These are phyloP conservation scores for Grallaria varia DNA, from an alignment of 2,113 vertebrate species.

Conservation along the genomic window DNA sequence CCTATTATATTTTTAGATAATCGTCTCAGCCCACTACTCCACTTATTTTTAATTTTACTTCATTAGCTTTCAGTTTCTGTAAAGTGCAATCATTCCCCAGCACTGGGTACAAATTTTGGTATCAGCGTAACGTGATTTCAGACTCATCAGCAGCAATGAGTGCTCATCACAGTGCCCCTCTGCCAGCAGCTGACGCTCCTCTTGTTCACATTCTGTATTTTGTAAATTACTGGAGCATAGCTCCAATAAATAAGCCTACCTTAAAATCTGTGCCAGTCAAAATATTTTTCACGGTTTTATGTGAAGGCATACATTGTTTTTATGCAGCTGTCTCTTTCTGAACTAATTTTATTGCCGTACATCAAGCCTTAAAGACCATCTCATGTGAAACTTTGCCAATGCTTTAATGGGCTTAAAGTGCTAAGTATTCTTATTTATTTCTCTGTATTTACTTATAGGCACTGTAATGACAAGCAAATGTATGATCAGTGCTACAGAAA, in stretches of 20 bases:
- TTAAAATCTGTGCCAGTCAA: slow-evolving; percentile 46
- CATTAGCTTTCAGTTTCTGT: background rate
- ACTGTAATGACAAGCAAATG: slow-evolving; percentile 29
- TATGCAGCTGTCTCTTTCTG: slow-evolving; percentile 43
- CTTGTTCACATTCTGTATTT: slow-evolving; percentile 69
- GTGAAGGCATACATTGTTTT: slow-evolving; percentile 54
- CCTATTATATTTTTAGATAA: background rate
- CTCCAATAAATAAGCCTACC: slow-evolving; percentile 60
- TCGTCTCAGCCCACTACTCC: background rate
- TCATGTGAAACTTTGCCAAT: slow-evolving; percentile 62
- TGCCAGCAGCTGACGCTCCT: slow-evolving; percentile 54
- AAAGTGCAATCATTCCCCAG: background rate
- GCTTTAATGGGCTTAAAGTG: slow-evolving; percentile 65
- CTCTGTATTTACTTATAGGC: slow-evolving; percentile 51
- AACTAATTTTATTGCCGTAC: slow-evolving; percentile 68
- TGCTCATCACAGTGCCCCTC: slow-evolving; percentile 44
- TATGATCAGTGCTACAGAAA: slow-evolving; percentile 30
- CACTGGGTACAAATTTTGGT: background rate
- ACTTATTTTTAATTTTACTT: slow-evolving; percentile 33
- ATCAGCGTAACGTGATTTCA: slow-evolving; percentile 31
- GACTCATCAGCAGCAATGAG: slow-evolving; percentile 26
- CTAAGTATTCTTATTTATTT: slow-evolving; percentile 64
- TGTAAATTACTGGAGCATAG: slow-evolving; percentile 73
- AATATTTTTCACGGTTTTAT: slow-evolving; percentile 48
- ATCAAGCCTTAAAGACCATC: slow-evolving; percentile 65